Conservation (phyloP, 2,888 invertebrate species). For the Hecatera dysodea region DNA sequence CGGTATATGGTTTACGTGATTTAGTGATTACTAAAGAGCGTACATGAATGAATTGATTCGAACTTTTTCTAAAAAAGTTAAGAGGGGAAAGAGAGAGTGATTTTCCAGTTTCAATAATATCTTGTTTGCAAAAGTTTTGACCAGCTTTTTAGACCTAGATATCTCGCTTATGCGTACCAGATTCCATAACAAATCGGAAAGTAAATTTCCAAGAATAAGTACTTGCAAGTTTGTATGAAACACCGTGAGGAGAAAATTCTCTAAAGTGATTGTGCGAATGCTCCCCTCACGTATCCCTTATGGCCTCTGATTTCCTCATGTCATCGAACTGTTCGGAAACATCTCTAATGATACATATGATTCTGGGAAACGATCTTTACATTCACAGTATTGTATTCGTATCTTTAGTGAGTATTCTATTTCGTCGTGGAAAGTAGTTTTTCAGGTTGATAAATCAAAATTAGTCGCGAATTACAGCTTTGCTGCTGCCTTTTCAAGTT, state of each 20-base stretch:
- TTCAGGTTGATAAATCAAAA: neutral
- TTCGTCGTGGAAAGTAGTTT: neutral
- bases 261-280: neutral
- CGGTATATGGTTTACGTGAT: neutral
- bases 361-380: neutral
- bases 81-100: too few relatives aligned
- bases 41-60: too few relatives aligned
- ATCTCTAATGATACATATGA: slow-evolving; percentile 11
- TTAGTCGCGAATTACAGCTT: neutral
- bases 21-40: neutral
- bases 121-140: too few relatives aligned
- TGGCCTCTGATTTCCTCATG: slow-evolving; percentile 23
- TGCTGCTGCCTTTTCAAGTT: neutral
- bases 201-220: too few relatives aligned
- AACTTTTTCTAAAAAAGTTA: too few relatives aligned
- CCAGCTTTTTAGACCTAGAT: too few relatives aligned
- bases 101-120: too few relatives aligned
- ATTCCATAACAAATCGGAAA: too few relatives aligned
- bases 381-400: neutral
- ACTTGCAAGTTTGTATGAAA: too few relatives aligned
- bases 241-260: too few relatives aligned
- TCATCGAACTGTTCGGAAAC: slow-evolving; percentile 8
- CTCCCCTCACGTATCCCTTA: slow-evolving; percentile 16
- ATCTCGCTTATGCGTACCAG: too few relatives aligned
- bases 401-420: neutral